Evolutionary conservation across 2,888 invertebrate species (phyloP).

Genomic region (Escarpia spicata): DNA sequence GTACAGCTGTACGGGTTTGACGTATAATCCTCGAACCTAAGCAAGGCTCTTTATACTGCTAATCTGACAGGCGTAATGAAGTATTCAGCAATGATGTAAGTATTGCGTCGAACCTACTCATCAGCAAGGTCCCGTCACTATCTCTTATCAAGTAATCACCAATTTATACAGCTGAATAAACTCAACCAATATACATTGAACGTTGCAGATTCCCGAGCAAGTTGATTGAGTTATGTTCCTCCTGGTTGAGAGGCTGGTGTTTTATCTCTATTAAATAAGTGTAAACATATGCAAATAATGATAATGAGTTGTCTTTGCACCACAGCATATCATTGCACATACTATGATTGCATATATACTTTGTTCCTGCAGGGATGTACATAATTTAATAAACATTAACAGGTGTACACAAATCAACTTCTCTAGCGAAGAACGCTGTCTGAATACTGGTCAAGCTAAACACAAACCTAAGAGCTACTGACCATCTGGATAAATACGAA

Average conservation of each 20-base stretch:
- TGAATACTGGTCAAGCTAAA: neutral
- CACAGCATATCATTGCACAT: too few species aligned
- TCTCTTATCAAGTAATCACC: neutral
- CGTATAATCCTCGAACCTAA: neutral
- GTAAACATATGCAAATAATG: too few species aligned
- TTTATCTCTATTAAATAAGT: too few species aligned
- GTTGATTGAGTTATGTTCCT: neutral
- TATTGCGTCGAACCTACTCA: neutral
- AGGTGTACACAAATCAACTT: neutral
- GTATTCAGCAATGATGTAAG: neutral
- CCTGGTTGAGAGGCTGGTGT: neutral
- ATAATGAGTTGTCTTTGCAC: too few species aligned
- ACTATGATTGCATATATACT: too few species aligned
- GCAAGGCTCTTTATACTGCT: neutral
- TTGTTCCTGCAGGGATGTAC: too few species aligned
- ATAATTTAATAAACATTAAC: neutral
- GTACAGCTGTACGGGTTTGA: neutral
- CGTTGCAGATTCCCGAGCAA: neutral
- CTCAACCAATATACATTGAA: too few species aligned
- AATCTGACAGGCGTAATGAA: neutral
- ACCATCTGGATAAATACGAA: neutral
- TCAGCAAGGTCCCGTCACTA: neutral
- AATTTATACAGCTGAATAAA: neutral
- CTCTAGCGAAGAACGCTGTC: neutral
- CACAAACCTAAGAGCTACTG: neutral